These are phyloP conservation scores for Harpagifer antarcticus DNA, from an alignment of 2,797 vertebrate genomes.

Conservation along the genomic window DNA sequence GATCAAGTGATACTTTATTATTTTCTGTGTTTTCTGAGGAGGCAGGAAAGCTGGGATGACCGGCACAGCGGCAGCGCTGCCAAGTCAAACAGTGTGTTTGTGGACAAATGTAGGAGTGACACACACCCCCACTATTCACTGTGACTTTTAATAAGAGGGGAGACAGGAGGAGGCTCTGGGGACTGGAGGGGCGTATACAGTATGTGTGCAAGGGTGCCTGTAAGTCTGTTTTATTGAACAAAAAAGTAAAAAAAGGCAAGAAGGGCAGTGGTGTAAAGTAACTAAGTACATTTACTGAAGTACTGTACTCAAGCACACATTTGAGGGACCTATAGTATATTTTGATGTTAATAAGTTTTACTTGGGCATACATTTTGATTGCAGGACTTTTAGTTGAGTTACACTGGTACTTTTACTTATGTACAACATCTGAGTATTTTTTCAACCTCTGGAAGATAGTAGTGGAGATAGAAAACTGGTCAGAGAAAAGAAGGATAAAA, in stretches of 20 bases:
- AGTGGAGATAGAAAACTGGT: conserved; percentile 9
- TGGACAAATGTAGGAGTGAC: conserved; percentile 78
- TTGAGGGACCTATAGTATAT: neutral
- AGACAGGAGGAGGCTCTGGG: conserved; percentile 53
- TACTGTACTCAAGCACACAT: too few relatives aligned
- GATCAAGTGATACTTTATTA: conserved; percentile 76
- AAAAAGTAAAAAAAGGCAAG: conserved; percentile 18
- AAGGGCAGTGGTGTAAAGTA: conserved; percentile 10
- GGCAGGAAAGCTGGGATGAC: conserved; percentile 78
- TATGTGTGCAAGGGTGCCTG: neutral
- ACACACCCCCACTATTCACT: conserved; percentile 39
- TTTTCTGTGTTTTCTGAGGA: conserved; percentile 68
- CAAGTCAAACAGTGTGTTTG: conserved; percentile 86
- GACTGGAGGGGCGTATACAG: conserved; percentile 41
- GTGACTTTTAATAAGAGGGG: conserved; percentile 67
- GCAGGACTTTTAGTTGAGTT: too few relatives aligned
- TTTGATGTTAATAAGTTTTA: too few relatives aligned
- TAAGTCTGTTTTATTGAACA: conserved; percentile 5
- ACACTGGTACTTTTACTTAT: too few relatives aligned
- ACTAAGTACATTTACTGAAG: too few relatives aligned
- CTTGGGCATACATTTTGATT: too few relatives aligned
- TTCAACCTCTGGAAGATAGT: too few relatives aligned
- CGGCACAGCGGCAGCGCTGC: conserved; percentile 61
- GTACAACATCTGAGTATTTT: too few relatives aligned
- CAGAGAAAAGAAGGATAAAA: neutral